Evolutionary conservation across 2,797 vertebrate genomes (phyloP), one percentile per base, ranked within the genome.

Genomic region (Epinephelus coioides): DNA sequence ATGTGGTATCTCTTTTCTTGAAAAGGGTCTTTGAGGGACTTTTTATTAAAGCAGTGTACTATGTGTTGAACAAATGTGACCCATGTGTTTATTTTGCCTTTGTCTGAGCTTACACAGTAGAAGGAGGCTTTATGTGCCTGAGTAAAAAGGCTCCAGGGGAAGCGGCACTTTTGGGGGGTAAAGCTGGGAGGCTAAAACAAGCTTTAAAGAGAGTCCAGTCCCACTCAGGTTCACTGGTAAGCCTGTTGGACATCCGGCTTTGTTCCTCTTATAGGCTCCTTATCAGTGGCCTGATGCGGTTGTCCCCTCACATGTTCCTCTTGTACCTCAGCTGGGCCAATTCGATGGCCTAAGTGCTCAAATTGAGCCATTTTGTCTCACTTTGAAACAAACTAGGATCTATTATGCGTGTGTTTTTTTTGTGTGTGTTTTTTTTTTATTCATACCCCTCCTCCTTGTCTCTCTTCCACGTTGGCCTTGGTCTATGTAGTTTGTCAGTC

Each of bases 291-390:
- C 95, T 95, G 95, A 96, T 96, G 94, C 94, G 92, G 95, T 95
- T 95, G 89, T 97, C 96, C 95, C 88, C 94, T 95, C 84, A 57
- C 93, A 97, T 94, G 95, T 96, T 96, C 95, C 94, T 96, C 95
- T 94, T 54, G 91, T 95, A 93, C 95, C 96, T 97, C 95, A 95
- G 83, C 81, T 84, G 87, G 95, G 94, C 95, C 95, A 95, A 95
- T 98, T 97, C 88, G 70, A 96, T 96, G 95, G 92, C 94, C 95
- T 96, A 97, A 98, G 95, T 97, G 96, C 95, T 97, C 96, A 98
- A 98, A 99, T 98, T 98, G 97, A 98, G 97, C 97, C 96, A 98
- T 98, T 99, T 98, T 97, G 96, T 97, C 96, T 97, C 96, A 97
- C 96, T 96, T 97, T 95, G 96, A 98, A 98, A 97, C 97, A 97